phyloP scores from a whole-genome alignment of 2,888 invertebrate species.

The Plebejus anna region DNA sequence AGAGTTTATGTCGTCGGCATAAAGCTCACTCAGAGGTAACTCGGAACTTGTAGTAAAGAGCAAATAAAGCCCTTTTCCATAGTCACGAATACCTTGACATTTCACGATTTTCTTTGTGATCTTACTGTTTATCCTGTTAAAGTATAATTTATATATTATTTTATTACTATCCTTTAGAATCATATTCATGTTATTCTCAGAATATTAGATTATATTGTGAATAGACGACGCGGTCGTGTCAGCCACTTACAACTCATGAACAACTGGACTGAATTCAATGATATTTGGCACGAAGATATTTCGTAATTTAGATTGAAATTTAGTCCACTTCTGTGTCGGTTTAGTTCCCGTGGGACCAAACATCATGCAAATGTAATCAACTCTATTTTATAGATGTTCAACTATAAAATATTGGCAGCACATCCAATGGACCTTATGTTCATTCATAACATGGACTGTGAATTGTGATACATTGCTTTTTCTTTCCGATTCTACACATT shows the following conservation, averaged over 20 bases:
- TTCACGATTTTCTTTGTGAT: slow-evolving; percentile 21
- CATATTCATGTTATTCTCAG: neutral
- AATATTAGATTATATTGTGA: neutral
- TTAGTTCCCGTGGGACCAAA: neutral
- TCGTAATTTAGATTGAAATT: neutral
- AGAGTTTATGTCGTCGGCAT: neutral
- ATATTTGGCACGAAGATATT: slow-evolving; percentile 1
- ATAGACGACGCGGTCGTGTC: neutral
- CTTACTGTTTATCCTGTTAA: slow-evolving; percentile 12
- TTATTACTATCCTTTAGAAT: neutral
- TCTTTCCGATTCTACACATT: too few species aligned
- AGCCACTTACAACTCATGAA: slow-evolving; percentile 2
- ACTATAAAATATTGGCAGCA: too few species aligned
- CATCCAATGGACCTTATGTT: too few species aligned
- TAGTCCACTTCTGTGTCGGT: neutral
- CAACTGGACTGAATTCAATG: neutral
- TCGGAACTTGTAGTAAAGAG: neutral
- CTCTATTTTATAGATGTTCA: too few species aligned
- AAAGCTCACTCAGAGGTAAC: neutral
- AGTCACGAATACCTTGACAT: slow-evolving; percentile 22
- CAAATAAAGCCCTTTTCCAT: slow-evolving; percentile 13
- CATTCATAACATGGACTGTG: too few species aligned
- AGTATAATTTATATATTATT: neutral
- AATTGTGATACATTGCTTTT: too few species aligned
- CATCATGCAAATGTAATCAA: neutral